Percentiles rank a stretch among this genome's conserved stretches.
Conservation (phyloP, 1,140 invertebrate genomes). For the Lethrus apterus region DNA sequence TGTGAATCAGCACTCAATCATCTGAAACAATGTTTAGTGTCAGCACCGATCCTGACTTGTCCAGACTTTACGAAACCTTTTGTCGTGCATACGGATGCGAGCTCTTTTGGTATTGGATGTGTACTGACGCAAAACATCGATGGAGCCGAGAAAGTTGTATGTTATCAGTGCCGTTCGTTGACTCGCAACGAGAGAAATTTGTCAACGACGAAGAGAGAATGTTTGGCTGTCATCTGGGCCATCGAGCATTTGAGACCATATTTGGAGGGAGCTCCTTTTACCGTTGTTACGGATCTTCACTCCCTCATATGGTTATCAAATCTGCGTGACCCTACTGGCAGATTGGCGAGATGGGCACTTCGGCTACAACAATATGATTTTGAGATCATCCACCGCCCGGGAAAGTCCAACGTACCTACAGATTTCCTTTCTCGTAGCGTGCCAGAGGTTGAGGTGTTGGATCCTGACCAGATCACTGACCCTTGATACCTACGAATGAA, state of each 20-base stretch:
- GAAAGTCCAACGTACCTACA: too few relatives aligned
- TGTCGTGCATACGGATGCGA: slow-evolving; percentile 1
- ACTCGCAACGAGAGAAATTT: slow-evolving; percentile 18
- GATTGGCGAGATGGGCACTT: not conserved
- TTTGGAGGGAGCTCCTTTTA: too few relatives aligned
- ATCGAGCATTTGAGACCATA: too few relatives aligned
- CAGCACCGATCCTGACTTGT: slow-evolving; percentile 18
- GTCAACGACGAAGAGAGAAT: slow-evolving; percentile 1
- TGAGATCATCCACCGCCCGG: not conserved
- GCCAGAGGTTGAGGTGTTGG: not conserved
- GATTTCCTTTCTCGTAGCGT: not conserved
- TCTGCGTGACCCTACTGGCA: not conserved
- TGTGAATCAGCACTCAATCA: not conserved
- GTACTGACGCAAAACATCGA: slow-evolving; percentile 8
- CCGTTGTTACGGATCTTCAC: not conserved
- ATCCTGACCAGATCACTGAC: not conserved
- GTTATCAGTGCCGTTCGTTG: not conserved
- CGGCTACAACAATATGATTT: not conserved
- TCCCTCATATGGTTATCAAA: not conserved
- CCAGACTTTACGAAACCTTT: slow-evolving; percentile 18
- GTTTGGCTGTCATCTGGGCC: too few relatives aligned
- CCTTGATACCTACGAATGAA: not conserved
- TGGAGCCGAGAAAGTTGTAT: not conserved
- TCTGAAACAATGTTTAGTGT: not conserved
- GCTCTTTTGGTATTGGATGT: slow-evolving; percentile 1